These are phyloP conservation scores for Esox lucius DNA, from an alignment of 2,797 vertebrate species.

Conservation along the genomic window DNA sequence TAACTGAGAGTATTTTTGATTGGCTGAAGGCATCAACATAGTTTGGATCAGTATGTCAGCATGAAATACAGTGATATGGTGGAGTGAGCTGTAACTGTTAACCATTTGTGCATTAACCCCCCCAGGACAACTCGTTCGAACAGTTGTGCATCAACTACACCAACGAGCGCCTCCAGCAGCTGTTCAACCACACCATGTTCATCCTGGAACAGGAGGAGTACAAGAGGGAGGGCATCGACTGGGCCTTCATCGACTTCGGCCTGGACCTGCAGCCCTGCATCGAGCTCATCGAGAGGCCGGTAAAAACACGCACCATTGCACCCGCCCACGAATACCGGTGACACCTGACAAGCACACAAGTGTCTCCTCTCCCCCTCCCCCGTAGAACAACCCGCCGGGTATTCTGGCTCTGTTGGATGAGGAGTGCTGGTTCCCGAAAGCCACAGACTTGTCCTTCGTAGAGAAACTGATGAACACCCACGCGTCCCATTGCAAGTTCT, in stretches of 20 bases:
- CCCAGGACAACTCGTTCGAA: conserved; percentile 92
- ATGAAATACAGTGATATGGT: too few species aligned
- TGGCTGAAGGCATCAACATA: too few species aligned
- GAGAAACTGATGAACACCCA: conserved; percentile 89
- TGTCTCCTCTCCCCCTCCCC: not conserved
- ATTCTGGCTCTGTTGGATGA: conserved; percentile 94
- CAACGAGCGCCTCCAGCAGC: conserved; percentile 93
- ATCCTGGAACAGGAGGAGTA: conserved; percentile 94
- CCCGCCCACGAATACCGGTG: not conserved
- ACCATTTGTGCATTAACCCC: not conserved
- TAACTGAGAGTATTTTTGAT: too few species aligned
- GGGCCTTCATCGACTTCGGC: conserved; percentile 94
- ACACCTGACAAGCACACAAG: not conserved
- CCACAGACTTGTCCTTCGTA: conserved; percentile 91
- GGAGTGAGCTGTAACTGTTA: too few species aligned
- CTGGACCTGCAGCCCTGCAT: conserved; percentile 82
- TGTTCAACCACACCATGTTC: conserved; percentile 98
- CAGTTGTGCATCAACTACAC: conserved; percentile 96
- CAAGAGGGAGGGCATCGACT: conserved; percentile 91
- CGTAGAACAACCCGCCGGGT: conserved; percentile 92
- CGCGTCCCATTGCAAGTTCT: conserved; percentile 86
- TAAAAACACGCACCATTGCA: conserved; percentile 36
- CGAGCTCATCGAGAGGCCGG: conserved; percentile 84
- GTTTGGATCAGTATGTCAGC: too few species aligned
- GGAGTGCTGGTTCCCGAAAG: conserved; percentile 98